A percentile compares a stretch with the other conserved stretches of the same genome.
These are phyloP conservation scores for Empidonax traillii DNA, from an alignment of 2,113 vertebrate genomes.

Conservation along the genomic window DNA sequence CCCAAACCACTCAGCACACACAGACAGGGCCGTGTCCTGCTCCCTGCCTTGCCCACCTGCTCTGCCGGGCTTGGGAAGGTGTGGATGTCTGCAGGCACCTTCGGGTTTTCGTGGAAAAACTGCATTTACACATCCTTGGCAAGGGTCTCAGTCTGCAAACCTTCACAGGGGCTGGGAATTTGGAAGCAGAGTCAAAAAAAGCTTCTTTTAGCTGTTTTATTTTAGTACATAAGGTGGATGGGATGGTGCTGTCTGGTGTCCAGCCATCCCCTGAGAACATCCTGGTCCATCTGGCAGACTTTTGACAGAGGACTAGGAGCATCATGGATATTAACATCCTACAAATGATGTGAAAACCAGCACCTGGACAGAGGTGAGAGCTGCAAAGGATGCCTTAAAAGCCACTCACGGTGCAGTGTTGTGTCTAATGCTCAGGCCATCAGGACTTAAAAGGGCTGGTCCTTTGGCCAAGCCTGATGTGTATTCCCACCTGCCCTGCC, in stretches of 20 bases:
- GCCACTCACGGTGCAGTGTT: neutral
- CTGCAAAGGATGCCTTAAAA: neutral
- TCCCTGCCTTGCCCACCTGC: neutral
- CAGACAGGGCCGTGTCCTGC: accelerated
- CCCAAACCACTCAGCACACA: neutral
- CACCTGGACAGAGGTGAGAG: neutral
- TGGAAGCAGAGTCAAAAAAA: neutral
- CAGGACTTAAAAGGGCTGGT: neutral
- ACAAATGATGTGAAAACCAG: neutral
- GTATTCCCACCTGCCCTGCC: neutral
- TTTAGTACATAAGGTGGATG: neutral
- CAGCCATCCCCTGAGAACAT: neutral
- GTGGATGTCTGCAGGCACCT: neutral
- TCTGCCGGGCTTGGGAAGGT: accelerated
- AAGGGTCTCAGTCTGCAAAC: neutral
- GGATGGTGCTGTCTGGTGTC: neutral
- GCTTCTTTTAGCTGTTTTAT: neutral
- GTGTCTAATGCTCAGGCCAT: neutral
- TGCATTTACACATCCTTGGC: accelerated
- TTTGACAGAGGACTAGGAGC: neutral
- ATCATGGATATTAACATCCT: neutral
- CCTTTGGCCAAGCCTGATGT: neutral
- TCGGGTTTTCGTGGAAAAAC: neutral
- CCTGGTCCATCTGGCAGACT: neutral
- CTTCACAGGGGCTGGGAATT: neutral